phyloP scores from a whole-genome alignment of 2,113 vertebrate species.

The Ochotona princeps region DNA sequence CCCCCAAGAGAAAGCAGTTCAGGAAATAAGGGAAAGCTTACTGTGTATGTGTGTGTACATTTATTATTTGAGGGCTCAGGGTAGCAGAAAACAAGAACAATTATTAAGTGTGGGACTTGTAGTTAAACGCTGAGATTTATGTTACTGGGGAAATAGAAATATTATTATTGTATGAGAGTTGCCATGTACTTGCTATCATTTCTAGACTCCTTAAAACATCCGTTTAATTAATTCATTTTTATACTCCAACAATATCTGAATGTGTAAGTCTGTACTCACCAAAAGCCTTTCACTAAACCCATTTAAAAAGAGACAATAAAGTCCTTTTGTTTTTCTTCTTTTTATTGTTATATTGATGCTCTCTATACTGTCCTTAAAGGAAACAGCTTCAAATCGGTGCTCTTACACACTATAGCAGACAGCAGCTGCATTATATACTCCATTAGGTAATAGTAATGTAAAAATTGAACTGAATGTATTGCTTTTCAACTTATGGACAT shows the following conservation, averaged over 20 bases:
- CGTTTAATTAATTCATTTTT: background rate
- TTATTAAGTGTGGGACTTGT: background rate
- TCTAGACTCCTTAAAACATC: background rate
- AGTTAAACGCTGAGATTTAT: background rate
- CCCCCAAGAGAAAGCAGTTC: background rate
- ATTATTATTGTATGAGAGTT: background rate
- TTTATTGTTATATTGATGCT: background rate
- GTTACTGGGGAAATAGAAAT: background rate
- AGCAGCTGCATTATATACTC: background rate
- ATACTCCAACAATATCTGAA: background rate
- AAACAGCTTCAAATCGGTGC: background rate
- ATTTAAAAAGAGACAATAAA: slow-evolving; percentile 11
- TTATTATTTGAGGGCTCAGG: background rate
- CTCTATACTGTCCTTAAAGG: background rate
- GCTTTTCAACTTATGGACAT: background rate
- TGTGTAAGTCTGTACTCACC: background rate
- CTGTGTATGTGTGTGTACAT: rapidly evolving
- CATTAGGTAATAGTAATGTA: background rate
- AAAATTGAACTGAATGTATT: background rate
- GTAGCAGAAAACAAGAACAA: background rate
- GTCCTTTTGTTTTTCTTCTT: background rate
- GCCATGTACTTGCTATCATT: background rate
- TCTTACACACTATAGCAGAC: background rate
- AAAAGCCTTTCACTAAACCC: background rate
- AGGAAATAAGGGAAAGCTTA: background rate